Evolutionary conservation across 2,113 vertebrate genomes (phyloP).

Genomic region (Rhinoderma darwinii): DNA sequence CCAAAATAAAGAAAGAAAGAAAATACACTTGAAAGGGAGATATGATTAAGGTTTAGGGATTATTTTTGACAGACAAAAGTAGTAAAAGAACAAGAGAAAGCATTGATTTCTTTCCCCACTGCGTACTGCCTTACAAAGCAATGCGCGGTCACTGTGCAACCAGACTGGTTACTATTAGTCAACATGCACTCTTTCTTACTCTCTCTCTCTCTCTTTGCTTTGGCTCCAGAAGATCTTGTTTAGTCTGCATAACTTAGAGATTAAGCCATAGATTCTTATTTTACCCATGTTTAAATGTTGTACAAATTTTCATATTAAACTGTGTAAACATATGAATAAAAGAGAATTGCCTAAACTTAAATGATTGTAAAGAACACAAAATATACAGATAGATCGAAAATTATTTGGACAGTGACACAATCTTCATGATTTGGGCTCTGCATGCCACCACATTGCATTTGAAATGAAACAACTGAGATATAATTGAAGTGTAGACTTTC

Average conservation of each 20-base stretch:
- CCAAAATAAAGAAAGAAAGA: conserved; percentile 47
- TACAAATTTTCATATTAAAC: neutral
- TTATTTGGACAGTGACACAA: too few relatives aligned
- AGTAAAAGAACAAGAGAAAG: conserved; percentile 28
- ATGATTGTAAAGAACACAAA: neutral
- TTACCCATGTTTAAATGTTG: conserved; percentile 23
- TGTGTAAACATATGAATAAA: conserved; percentile 16
- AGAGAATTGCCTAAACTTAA: neutral
- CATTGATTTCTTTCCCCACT: neutral
- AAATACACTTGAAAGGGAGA: conserved; percentile 44
- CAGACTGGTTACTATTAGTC: conserved; percentile 39
- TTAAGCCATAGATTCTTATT: conserved; percentile 34
- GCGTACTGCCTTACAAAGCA: conserved; percentile 22
- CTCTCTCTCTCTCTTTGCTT: conserved; percentile 21
- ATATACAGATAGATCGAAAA: neutral
- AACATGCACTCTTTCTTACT: neutral
- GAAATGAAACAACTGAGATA: too few relatives aligned
- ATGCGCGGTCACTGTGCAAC: conserved; percentile 50
- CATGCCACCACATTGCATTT: too few relatives aligned
- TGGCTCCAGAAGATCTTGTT: conserved; percentile 42
- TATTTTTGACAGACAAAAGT: conserved; percentile 42
- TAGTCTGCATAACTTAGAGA: conserved; percentile 47
- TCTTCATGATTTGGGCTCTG: too few relatives aligned
- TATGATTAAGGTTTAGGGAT: conserved; percentile 26
- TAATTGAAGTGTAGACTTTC: too few relatives aligned